Conservation (phyloP, 2,113 vertebrate genomes). For the Struthio camelus region DNA sequence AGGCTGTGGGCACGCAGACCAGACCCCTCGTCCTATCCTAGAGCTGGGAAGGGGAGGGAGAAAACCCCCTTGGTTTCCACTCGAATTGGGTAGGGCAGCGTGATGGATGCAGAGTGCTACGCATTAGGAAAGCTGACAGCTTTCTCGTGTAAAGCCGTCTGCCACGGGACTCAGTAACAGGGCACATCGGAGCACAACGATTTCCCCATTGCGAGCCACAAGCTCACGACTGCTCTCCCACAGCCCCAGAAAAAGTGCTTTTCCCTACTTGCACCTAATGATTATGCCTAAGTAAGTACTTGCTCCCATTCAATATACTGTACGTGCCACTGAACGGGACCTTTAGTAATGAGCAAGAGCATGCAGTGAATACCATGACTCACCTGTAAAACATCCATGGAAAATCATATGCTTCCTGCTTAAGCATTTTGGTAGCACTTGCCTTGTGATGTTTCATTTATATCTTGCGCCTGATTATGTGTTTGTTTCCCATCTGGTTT, state of each 20-base stretch:
- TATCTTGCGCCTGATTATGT: conserved; percentile 8
- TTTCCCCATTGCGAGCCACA: not conserved
- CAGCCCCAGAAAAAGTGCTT: not conserved
- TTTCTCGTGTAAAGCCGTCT: not conserved
- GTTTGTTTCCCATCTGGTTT: not conserved
- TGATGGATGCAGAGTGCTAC: not conserved
- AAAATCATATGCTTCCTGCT: conserved; percentile 73
- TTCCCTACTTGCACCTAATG: not conserved
- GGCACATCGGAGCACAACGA: conserved; percentile 3
- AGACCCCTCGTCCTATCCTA: not conserved
- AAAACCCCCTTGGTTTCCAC: conserved; percentile 32
- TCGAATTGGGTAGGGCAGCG: not conserved
- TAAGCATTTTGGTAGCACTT: conserved; percentile 65
- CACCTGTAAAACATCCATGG: conserved; percentile 76
- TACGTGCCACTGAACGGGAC: not conserved
- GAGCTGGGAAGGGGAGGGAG: not conserved
- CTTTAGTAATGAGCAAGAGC: conserved; percentile 58
- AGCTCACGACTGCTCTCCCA: not conserved
- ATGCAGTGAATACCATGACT: conserved; percentile 63
- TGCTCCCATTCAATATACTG: not conserved
- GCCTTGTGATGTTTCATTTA: conserved; percentile 60
- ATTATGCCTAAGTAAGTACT: not conserved
- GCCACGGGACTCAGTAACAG: not conserved
- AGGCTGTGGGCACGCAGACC: not conserved
- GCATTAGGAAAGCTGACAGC: conserved; percentile 36